phyloP scores from a whole-genome alignment of 1,140 invertebrate genomes.

The Drosophila tropicalis region DNA sequence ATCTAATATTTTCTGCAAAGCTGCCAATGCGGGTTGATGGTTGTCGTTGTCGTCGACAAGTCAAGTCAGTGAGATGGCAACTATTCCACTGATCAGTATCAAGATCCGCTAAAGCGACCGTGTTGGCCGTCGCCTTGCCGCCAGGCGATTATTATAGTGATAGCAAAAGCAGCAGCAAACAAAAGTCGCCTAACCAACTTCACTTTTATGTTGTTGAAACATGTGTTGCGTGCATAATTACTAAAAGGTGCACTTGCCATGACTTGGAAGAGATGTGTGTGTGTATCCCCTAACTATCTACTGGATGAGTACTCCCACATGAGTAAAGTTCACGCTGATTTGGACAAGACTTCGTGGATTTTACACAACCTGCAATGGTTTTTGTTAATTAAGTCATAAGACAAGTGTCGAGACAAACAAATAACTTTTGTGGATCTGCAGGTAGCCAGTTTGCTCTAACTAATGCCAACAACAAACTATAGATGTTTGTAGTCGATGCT shows the following conservation, averaged over 20 bases:
- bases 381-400: conserved; percentile 76
- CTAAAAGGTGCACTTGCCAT: conserved; percentile 4
- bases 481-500: not conserved
- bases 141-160: conserved; percentile 76
- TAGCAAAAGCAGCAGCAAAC: conserved; percentile 43
- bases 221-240: conserved; percentile 79
- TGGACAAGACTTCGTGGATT: conserved; percentile 44
- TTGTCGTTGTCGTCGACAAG: conserved; percentile 25
- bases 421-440: conserved; percentile 34
- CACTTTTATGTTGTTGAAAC: conserved; percentile 51
- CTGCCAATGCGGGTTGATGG: conserved; percentile 34
- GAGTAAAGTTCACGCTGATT: conserved; percentile 73
- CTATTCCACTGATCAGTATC: conserved; percentile 57
- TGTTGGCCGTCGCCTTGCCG: conserved; percentile 32
- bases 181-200: conserved; percentile 46
- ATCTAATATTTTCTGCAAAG: conserved; percentile 41
- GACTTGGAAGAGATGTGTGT: too few relatives aligned
- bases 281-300: conserved; percentile 2
- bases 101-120: conserved; percentile 51
- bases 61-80: conserved; percentile 4
- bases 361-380: conserved; percentile 18
- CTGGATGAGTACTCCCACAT: conserved; percentile 11
- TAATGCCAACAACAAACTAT: not conserved
- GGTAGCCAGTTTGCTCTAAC: not conserved
- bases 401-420: conserved; percentile 56